A percentile compares a stretch with the other conserved stretches of the same genome.
These are phyloP conservation scores for Fistularia tabacaria DNA, from an alignment of 2,797 vertebrate species.

Conservation along the genomic window DNA sequence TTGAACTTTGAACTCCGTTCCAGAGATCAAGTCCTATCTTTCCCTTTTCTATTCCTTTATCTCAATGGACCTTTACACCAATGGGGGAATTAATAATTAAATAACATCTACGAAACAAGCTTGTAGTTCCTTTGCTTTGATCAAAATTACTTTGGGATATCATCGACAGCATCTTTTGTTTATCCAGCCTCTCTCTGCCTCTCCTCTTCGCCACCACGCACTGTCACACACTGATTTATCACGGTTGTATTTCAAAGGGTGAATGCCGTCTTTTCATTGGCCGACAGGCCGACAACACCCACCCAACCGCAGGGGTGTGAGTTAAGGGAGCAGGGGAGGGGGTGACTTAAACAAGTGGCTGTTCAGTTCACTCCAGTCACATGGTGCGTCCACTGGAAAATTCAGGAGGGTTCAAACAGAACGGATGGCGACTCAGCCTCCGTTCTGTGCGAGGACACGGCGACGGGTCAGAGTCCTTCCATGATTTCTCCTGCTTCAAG, in stretches of 20 bases:
- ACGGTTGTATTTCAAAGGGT: constrained; percentile 6
- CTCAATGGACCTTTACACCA: too few relatives aligned
- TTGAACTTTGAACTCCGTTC: too few relatives aligned
- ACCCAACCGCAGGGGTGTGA: constrained; percentile 29
- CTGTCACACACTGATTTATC: constrained; percentile 34
- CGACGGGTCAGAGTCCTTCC: too few relatives aligned
- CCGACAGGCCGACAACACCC: constrained; percentile 53
- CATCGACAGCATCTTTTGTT: neutral
- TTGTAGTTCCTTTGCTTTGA: neutral
- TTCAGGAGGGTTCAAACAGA: neutral
- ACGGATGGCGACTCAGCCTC: too few relatives aligned
- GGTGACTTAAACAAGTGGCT: constrained; percentile 26
- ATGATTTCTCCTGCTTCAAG: too few relatives aligned
- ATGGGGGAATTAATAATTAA: neutral
- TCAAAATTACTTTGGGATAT: too few relatives aligned
- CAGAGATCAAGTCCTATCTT: too few relatives aligned
- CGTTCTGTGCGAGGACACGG: too few relatives aligned
- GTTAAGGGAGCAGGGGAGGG: constrained; percentile 23
- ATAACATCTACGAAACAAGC: neutral
- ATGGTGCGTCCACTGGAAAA: constrained; percentile 18
- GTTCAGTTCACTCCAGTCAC: constrained; percentile 9
- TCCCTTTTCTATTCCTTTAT: too few relatives aligned
- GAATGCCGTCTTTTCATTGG: constrained; percentile 47
- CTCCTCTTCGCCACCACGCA: constrained; percentile 9
- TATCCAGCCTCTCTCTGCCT: constrained; percentile 19